Evolutionary conservation across 2,113 vertebrate genomes (phyloP), one percentile per base, ranked within the genome.

Genomic region (Chionis minor): DNA sequence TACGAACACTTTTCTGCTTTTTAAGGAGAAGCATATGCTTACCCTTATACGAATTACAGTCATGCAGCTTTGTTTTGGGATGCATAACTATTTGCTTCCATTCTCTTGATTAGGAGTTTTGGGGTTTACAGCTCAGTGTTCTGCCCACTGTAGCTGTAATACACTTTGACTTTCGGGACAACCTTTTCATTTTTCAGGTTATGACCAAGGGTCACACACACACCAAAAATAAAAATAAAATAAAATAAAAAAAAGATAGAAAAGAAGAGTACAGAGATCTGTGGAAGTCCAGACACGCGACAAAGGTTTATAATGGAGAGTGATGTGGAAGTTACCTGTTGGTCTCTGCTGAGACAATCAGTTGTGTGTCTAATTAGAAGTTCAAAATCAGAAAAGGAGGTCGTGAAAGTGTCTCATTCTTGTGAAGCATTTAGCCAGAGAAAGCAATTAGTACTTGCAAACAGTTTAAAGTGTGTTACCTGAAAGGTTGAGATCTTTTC

Each of bases 401-500:
- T 33, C 3, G 38, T 10, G 9, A 44, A 75, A 74, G 61, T 69
- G 33, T 51, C 63, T 70, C 15, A 18, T 65, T 72, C 10, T 49
- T 49, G 18, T 28, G 42, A 75, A 71, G 32, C 40, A 54, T 49
- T 58, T 58, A 73, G 63, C 12, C 38, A 45, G 21, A 56, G n/a
- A 88, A 58, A 65, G 20, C 12, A 27, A 30, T 20, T 15, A 33
- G 27, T 33, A 66, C 42, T 47, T 70, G 55, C 38, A 45, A 70
- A 23, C 12, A 58, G 56, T 5, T 61, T 17, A 18, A 55, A 26
- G 27, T 7, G 18, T 56, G 65, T 83, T 96, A 99, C 99, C 59
- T 94, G 92, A 49, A 98, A 99, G 14, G 15, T 2, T 0, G 62
- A 5, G 1, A 93, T 70, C 12, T 8, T 9, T 81, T 99, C 99